These are phyloP conservation scores for Papilio helenus DNA, from an alignment of 1,140 invertebrate species.

Conservation along the genomic window DNA sequence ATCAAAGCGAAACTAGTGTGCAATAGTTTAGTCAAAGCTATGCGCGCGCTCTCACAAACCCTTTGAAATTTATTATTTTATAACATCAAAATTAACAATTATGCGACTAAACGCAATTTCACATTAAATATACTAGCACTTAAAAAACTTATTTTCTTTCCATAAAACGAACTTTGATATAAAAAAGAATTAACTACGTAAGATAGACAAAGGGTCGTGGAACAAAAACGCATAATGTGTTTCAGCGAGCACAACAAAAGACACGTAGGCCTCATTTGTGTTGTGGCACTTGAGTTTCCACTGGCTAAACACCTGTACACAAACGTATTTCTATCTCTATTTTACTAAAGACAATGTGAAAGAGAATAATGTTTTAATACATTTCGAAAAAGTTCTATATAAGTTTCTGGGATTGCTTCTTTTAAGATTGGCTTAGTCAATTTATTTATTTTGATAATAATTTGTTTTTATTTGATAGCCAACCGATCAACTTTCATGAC, in stretches of 20 bases:
- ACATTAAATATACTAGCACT: background rate
- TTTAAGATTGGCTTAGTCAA: background rate
- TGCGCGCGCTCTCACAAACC: too few species aligned
- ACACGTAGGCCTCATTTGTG: background rate
- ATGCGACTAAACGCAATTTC: background rate
- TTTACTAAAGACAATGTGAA: background rate
- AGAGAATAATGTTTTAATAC: background rate
- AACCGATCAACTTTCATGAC: background rate
- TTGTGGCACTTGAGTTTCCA: background rate
- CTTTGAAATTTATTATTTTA: too few species aligned
- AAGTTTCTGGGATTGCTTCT: background rate
- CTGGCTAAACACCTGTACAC: background rate
- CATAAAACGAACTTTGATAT: background rate
- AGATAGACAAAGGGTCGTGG: background rate
- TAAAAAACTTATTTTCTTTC: background rate
- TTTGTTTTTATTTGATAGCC: background rate
- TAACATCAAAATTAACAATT: too few species aligned
- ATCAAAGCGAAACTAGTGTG: too few species aligned
- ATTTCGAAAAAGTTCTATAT: background rate
- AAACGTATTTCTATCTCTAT: background rate
- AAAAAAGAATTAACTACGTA: background rate
- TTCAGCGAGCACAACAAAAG: conserved; percentile 1
- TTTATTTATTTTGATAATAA: conserved; percentile 1
- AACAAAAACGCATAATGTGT: conserved; percentile 7
- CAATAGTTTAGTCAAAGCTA: too few species aligned